A percentile compares a stretch with the other conserved stretches of the same genome.
phyloP scores from a whole-genome alignment of 2,797 vertebrate genomes.

The Syngnathus acus region DNA sequence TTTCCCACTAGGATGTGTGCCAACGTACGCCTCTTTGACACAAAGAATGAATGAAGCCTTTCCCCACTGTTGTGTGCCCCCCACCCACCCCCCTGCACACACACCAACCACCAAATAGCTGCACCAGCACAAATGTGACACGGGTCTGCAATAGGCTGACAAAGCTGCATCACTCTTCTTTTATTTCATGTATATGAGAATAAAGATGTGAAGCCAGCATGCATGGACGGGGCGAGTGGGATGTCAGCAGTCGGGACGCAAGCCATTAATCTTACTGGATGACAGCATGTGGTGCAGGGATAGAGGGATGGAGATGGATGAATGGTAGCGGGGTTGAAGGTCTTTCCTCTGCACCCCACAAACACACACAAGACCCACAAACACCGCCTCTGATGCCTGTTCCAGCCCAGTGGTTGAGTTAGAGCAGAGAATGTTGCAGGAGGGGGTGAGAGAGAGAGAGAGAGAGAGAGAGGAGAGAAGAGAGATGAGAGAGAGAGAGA shows the following conservation, averaged over 20 bases:
- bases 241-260: conserved; percentile 44
- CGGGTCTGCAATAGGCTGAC: conserved; percentile 35
- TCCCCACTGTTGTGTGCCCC: conserved; percentile 29
- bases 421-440: conserved; percentile 70
- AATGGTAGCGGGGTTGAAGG: conserved; percentile 22
- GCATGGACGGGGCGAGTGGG: conserved; percentile 33
- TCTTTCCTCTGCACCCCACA: conserved; percentile 51
- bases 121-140: conserved; percentile 53
- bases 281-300: conserved; percentile 28
- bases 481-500: too few species aligned
- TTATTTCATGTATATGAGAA: conserved; percentile 48
- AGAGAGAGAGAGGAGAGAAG: too few species aligned
- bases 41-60: conserved; percentile 45
- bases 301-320: conserved; percentile 1
- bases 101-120: conserved; percentile 37
- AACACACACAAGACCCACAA: conserved; percentile 46
- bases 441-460: too few species aligned
- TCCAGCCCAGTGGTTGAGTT: conserved; percentile 71
- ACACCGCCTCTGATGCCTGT: conserved; percentile 61
- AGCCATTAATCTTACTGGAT: conserved; percentile 64
- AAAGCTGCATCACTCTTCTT: conserved; percentile 40
- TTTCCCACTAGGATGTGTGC: conserved; percentile 15
- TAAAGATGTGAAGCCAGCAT: conserved; percentile 59
- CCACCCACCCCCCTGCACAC: conserved; percentile 9
- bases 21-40: conserved; percentile 15